These are phyloP conservation scores for Neoascia interrupta DNA, from an alignment of 2,888 invertebrate genomes.

Conservation along the genomic window DNA sequence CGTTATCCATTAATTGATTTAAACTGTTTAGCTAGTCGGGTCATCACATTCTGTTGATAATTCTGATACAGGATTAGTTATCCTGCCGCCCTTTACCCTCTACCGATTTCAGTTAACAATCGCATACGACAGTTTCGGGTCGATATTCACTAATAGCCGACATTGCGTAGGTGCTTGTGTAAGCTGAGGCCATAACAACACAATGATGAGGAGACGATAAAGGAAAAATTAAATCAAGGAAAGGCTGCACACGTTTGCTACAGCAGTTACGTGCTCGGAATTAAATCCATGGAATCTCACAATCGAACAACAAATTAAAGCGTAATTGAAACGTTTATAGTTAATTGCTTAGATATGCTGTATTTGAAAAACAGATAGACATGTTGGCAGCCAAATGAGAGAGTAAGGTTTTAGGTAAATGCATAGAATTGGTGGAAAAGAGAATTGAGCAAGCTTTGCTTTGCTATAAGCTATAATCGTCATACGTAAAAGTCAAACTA, in stretches of 20 bases:
- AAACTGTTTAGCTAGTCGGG: no score
- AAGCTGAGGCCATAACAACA: slow-evolving; percentile 25
- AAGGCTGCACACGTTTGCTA: slow-evolving; percentile 43
- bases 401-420: neutral
- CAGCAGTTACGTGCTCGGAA: slow-evolving; percentile 51
- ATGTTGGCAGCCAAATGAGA: slow-evolving; percentile 6
- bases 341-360: slow-evolving; percentile 47
- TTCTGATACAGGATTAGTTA: no score
- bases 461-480: no score
- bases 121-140: no score
- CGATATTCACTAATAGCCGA: slow-evolving; percentile 44
- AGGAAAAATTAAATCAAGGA: slow-evolving; percentile 32
- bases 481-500: no score
- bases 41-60: no score
- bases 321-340: slow-evolving; percentile 49
- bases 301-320: slow-evolving; percentile 49
- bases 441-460: no score
- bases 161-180: slow-evolving; percentile 37
- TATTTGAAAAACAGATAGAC: slow-evolving; percentile 17
- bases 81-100: no score
- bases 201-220: slow-evolving; percentile 9
- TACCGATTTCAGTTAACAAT: no score
- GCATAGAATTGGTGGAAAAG: no score
- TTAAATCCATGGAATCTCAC: slow-evolving; percentile 27
- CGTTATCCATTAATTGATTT: no score